Evolutionary conservation across 1,140 invertebrate genomes (phyloP).

Genomic region (Psilanteris sp.): DNA sequence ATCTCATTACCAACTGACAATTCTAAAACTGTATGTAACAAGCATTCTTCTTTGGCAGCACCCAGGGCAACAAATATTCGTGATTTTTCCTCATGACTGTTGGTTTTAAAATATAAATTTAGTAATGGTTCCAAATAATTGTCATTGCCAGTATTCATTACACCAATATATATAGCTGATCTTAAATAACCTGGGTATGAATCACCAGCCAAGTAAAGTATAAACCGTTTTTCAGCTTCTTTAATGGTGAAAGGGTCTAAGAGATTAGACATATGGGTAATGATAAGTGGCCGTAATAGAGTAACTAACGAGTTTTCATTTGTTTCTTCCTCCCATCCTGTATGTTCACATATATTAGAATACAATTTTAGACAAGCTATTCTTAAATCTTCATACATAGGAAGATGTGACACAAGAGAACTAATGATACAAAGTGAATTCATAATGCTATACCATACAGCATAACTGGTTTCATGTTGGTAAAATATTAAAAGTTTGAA

Average conservation of each 20-base stretch:
- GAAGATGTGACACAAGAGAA: constrained; percentile 87
- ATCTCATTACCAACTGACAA: constrained; percentile 96
- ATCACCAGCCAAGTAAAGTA: constrained; percentile 79
- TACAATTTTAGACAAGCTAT: constrained; percentile 86
- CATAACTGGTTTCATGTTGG: constrained; percentile 91
- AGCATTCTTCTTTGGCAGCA: constrained; percentile 84
- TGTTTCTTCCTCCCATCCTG: constrained; percentile 89
- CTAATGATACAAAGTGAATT: constrained; percentile 88
- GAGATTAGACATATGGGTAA: constrained; percentile 89
- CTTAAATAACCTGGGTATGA: constrained; percentile 91
- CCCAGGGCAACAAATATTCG: constrained; percentile 91
- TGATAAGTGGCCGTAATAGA: constrained; percentile 88
- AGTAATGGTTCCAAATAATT: constrained; percentile 82
- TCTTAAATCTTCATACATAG: constrained; percentile 86
- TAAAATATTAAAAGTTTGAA: constrained; percentile 85
- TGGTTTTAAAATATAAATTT: constrained; percentile 89
- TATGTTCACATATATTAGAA: constrained; percentile 83
- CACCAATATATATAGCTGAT: constrained; percentile 91
- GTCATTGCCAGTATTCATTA: constrained; percentile 85
- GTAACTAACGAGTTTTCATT: constrained; percentile 91
- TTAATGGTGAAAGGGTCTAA: constrained; percentile 88
- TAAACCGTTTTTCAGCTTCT: constrained; percentile 86
- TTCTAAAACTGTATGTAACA: constrained; percentile 89
- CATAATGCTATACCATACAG: constrained; percentile 94
- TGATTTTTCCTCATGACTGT: constrained; percentile 96